Percentiles rank a stretch among this genome's conserved stretches.
Conservation (phyloP, 1,140 invertebrate species). For the Caenorhabditis remanei region DNA sequence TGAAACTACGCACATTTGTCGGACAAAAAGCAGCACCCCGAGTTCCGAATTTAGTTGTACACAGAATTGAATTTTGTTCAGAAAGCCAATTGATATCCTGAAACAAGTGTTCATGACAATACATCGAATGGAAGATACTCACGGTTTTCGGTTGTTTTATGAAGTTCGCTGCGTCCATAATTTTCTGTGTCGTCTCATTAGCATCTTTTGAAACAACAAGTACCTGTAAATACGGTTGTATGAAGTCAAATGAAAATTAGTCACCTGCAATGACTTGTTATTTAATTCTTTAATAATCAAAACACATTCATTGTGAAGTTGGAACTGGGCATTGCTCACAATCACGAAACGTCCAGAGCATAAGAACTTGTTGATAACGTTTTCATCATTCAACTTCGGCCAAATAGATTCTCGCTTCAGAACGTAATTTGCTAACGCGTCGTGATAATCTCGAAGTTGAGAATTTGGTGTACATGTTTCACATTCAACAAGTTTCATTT, state of each 20-base stretch:
- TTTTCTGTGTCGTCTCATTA: background rate
- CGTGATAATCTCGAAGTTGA: constrained; percentile 4
- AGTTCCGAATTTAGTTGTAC: constrained; percentile 9
- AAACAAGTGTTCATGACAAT: background rate
- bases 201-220: background rate
- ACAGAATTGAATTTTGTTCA: background rate
- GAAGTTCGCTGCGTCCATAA: background rate
- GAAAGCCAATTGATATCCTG: background rate
- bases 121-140: background rate
- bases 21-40: background rate
- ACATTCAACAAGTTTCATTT: background rate
- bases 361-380: constrained; percentile 11
- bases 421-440: background rate
- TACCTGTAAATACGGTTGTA: background rate
- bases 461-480: background rate
- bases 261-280: constrained; percentile 5
- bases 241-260: background rate
- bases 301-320: constrained; percentile 29
- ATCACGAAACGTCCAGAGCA: constrained; percentile 43
- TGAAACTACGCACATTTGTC: background rate
- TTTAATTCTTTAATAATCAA: constrained; percentile 18
- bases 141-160: constrained; percentile 3
- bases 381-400: constrained; percentile 28
- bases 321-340: background rate
- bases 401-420: background rate